These are phyloP conservation scores for Probosciger aterrimus DNA, from an alignment of 2,113 vertebrate genomes.

Conservation along the genomic window DNA sequence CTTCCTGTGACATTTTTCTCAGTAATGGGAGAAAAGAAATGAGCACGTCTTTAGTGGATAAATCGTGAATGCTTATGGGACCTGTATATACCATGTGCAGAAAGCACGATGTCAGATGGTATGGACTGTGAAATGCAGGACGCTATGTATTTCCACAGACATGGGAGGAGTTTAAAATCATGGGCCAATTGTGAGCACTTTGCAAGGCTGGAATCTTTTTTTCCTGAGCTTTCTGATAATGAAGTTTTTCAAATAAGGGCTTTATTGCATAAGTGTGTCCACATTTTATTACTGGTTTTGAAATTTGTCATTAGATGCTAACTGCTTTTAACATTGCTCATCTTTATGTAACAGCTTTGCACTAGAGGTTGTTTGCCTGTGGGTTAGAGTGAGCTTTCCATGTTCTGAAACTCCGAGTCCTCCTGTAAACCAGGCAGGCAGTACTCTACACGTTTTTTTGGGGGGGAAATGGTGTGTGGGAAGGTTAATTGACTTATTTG, in stretches of 20 bases:
- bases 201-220: neutral
- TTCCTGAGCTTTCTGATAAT: neutral
- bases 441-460: neutral
- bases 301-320: neutral
- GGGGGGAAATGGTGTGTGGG: neutral
- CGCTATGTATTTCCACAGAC: neutral
- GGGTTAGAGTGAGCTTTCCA: neutral
- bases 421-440: neutral
- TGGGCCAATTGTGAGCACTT: neutral
- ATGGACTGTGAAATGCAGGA: neutral
- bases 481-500: constrained; percentile 11
- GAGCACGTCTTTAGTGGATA: neutral
- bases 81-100: neutral
- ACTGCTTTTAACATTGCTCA: neutral
- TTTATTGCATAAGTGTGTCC: neutral
- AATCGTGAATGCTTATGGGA: neutral
- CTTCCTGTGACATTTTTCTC: neutral
- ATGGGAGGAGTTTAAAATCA: neutral
- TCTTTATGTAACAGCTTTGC: neutral
- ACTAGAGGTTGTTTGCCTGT: neutral
- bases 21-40: neutral
- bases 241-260: neutral
- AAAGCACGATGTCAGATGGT: neutral
- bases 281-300: neutral
- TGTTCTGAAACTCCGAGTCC: neutral